Evolutionary conservation across 2,888 invertebrate species (phyloP).

Genomic region (Apoderus coryli): DNA sequence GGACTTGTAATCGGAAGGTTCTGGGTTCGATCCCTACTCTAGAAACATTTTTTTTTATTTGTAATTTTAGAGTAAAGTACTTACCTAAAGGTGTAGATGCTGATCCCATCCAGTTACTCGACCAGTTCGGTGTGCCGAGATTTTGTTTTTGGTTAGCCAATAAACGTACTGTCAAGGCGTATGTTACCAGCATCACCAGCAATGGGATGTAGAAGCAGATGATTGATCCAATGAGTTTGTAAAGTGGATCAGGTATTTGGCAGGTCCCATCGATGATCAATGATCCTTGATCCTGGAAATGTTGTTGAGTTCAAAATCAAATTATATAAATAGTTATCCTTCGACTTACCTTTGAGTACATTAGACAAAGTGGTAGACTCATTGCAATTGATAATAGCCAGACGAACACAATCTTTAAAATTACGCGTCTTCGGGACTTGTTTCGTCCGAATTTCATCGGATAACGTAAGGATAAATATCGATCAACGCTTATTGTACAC

Average conservation of each 20-base stretch:
- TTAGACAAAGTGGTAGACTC: constrained; percentile 77
- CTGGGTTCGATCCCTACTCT: too few relatives aligned
- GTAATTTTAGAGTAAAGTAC: too few relatives aligned
- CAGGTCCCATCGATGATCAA: constrained; percentile 72
- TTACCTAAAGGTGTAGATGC: constrained; percentile 24
- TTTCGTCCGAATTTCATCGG: constrained; percentile 89
- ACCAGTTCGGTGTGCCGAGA: constrained; percentile 52
- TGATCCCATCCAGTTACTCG: constrained; percentile 55
- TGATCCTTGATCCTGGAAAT: constrained; percentile 63
- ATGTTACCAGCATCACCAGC: constrained; percentile 89
- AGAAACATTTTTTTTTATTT: too few relatives aligned
- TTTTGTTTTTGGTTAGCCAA: constrained; percentile 73
- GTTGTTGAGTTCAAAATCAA: constrained; percentile 5
- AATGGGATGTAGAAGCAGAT: constrained; percentile 94
- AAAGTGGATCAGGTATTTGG: constrained; percentile 76
- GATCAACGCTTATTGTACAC: constrained; percentile 91
- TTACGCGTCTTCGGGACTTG: constrained; percentile 71
- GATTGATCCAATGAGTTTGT: constrained; percentile 85
- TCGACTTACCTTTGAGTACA: constrained; percentile 69
- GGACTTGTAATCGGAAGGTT: too few relatives aligned
- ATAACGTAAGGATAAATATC: constrained; percentile 80
- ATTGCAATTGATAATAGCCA: constrained; percentile 88
- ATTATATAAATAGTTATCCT: background rate
- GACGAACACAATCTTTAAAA: constrained; percentile 82
- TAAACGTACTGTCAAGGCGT: constrained; percentile 77